Evolutionary conservation across 2,797 vertebrate species (phyloP).

Genomic region (Myiotriccus ornatus): DNA sequence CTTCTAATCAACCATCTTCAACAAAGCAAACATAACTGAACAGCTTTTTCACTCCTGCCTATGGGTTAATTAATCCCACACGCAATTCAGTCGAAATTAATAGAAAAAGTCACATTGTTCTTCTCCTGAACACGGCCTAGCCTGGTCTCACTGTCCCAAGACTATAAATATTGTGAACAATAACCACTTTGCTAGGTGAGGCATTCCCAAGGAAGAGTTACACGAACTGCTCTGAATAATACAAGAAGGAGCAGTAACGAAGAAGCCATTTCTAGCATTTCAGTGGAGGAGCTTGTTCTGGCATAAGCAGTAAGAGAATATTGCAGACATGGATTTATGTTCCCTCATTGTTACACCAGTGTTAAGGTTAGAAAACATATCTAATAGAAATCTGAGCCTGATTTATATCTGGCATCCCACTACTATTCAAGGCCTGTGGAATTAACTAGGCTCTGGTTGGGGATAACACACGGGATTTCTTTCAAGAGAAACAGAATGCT

Average conservation of each 20-base stretch:
- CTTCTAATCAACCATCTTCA: background rate
- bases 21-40: background rate
- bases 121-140: background rate
- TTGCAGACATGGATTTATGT: background rate
- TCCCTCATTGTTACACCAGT: background rate
- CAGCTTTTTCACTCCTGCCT: background rate
- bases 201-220: background rate
- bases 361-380: background rate
- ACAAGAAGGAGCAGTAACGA: background rate
- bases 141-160: background rate
- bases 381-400: background rate
- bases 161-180: conserved; percentile 21
- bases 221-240: background rate
- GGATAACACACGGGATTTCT: background rate
- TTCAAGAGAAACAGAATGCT: background rate
- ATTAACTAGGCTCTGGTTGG: background rate
- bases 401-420: background rate
- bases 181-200: background rate
- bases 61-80: background rate
- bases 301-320: background rate
- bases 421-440: background rate
- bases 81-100: background rate
- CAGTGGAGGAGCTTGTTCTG: background rate
- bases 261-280: background rate
- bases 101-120: background rate